Percentiles rank a stretch among this genome's conserved stretches.
Evolutionary conservation across 2,113 vertebrate genomes (phyloP).

Genomic region (Halcyon senegalensis): DNA sequence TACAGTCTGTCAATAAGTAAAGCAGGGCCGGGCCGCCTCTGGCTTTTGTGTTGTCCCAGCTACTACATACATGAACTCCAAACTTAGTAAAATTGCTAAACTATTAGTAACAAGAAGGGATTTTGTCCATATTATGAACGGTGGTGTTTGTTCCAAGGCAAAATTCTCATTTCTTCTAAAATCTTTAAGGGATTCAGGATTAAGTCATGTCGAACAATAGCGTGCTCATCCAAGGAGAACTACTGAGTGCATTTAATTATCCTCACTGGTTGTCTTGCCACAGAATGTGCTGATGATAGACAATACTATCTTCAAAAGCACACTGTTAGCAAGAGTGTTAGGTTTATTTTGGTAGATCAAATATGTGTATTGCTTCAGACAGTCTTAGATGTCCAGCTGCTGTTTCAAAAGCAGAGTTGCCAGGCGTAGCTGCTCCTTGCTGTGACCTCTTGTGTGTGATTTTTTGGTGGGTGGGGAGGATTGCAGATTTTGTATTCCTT

Average conservation of each 20-base stretch:
- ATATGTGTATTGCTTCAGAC: not conserved
- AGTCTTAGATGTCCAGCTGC: not conserved
- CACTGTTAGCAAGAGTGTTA: not conserved
- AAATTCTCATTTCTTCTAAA: not conserved
- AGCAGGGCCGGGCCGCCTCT: not conserved
- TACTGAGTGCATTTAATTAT: constrained; percentile 15
- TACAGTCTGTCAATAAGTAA: not conserved
- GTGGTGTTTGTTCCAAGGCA: not conserved
- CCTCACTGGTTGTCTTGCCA: constrained; percentile 3
- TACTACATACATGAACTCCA: not conserved
- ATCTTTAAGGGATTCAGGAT: not conserved
- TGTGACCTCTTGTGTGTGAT: not conserved
- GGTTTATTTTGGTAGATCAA: constrained; percentile 21
- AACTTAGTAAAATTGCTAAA: not conserved
- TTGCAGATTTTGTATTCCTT: not conserved
- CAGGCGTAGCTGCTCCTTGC: not conserved
- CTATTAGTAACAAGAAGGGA: not conserved
- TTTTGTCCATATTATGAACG: not conserved
- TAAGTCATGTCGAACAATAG: not conserved
- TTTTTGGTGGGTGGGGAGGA: not conserved
- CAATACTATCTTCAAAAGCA: constrained; percentile 16
- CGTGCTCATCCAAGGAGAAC: not conserved
- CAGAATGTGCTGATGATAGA: constrained; percentile 24
- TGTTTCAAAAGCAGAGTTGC: constrained; percentile 6
- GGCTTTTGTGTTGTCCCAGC: not conserved